A percentile compares a stretch with the other conserved stretches of the same genome.
phyloP scores from a whole-genome alignment of 2,113 vertebrate species.

The Vulpes vulpes region DNA sequence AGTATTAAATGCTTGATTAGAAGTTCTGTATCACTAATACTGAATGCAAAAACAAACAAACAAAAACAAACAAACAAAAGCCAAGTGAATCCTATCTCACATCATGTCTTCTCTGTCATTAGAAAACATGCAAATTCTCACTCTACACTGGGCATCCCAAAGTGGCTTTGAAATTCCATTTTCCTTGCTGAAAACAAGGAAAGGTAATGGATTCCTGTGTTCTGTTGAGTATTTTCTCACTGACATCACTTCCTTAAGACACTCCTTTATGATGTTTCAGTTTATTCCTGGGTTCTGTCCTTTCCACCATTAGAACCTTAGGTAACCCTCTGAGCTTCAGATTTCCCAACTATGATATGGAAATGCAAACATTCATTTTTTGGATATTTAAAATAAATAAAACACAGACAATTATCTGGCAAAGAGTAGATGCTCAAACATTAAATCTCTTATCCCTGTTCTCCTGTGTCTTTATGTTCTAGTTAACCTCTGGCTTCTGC shows the following conservation, averaged over 20 bases:
- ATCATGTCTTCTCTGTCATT: background rate
- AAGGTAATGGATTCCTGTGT: background rate
- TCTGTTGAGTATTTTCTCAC: conserved; percentile 56
- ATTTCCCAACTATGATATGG: background rate
- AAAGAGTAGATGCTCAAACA: background rate
- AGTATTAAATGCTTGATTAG: conserved; percentile 76
- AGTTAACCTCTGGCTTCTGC: conserved; percentile 12
- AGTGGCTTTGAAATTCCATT: conserved; percentile 27
- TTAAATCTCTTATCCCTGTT: conserved; percentile 39
- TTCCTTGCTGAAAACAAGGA: conserved; percentile 57
- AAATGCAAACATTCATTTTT: background rate
- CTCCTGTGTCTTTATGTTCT: conserved; percentile 25
- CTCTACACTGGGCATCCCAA: background rate
- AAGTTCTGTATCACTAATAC: conserved; percentile 57
- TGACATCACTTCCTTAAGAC: conserved; percentile 36
- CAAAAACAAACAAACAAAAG: background rate
- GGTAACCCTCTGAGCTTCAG: background rate
- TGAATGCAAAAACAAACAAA: background rate
- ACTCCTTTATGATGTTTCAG: conserved; percentile 5
- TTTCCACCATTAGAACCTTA: background rate
- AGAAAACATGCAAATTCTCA: background rate
- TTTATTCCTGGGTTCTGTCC: background rate
- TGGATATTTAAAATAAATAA: conserved; percentile 22
- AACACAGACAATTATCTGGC: background rate
- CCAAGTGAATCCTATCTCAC: background rate